A percentile compares a stretch with the other conserved stretches of the same genome.
Evolutionary conservation across 2,113 vertebrate species (phyloP).

Genomic region (Actenoides lindsayi): DNA sequence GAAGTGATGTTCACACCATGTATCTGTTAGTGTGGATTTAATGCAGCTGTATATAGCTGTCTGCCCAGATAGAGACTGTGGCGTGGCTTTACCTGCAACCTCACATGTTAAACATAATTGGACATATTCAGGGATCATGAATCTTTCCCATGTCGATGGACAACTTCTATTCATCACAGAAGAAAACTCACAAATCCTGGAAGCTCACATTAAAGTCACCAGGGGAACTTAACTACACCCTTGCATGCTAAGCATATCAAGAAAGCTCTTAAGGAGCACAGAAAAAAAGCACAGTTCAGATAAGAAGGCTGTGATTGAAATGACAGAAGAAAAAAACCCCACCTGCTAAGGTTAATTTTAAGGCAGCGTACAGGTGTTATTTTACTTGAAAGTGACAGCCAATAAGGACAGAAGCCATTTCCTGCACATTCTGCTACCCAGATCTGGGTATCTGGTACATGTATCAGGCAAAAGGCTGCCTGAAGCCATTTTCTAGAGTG

Average conservation of each 20-base stretch:
- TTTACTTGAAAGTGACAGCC: background rate
- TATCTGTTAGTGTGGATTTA: background rate
- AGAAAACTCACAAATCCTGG: background rate
- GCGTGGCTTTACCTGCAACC: background rate
- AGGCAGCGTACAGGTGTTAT: background rate
- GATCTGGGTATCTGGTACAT: background rate
- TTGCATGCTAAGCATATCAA: background rate
- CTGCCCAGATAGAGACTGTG: background rate
- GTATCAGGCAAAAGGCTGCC: background rate
- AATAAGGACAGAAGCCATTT: background rate
- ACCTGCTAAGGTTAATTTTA: background rate
- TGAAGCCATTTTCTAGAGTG: background rate
- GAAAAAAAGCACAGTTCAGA: background rate
- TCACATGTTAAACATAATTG: background rate
- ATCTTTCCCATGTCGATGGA: background rate
- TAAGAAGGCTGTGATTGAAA: constrained; percentile 1
- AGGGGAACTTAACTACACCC: background rate
- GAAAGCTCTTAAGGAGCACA: background rate
- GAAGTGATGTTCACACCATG: background rate
- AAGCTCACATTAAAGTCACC: background rate
- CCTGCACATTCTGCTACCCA: background rate
- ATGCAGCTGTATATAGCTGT: background rate
- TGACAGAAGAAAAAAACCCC: background rate
- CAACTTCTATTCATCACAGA: background rate
- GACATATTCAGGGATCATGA: background rate